Percentiles rank a stretch among this genome's conserved stretches.
phyloP scores from a whole-genome alignment of 2,113 vertebrate genomes.

The Bungarus multicinctus region DNA sequence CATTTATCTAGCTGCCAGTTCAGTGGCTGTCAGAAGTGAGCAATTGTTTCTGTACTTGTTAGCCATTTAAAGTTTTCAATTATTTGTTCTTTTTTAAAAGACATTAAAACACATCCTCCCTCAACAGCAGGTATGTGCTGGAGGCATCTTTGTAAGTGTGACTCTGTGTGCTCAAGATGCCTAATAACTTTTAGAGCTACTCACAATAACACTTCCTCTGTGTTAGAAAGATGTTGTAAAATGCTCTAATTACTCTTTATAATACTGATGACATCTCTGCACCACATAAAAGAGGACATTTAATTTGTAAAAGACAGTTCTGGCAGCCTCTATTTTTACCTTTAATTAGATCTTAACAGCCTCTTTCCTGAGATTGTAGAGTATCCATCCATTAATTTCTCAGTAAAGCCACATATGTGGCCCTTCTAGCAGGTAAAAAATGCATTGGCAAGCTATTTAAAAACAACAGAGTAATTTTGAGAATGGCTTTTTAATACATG shows the following conservation, averaged over 20 bases:
- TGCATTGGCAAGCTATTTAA: conserved; percentile 50
- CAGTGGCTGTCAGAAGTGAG: conserved; percentile 45
- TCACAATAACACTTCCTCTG: conserved; percentile 61
- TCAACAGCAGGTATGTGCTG: conserved; percentile 68
- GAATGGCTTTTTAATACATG: conserved; percentile 51
- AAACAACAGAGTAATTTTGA: conserved; percentile 55
- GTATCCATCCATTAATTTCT: conserved; percentile 68
- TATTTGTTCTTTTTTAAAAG: conserved; percentile 61
- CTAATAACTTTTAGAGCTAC: conserved; percentile 72
- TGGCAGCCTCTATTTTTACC: conserved; percentile 72
- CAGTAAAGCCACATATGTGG: conserved; percentile 62
- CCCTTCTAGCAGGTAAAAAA: conserved; percentile 36
- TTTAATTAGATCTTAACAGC: conserved; percentile 72
- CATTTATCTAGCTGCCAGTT: neutral
- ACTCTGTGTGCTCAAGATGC: conserved; percentile 65
- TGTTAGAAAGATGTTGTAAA: conserved; percentile 72
- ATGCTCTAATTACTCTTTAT: conserved; percentile 74
- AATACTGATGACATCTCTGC: conserved; percentile 69
- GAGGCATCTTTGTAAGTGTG: conserved; percentile 70
- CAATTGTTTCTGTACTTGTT: conserved; percentile 42
- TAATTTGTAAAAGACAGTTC: conserved; percentile 72
- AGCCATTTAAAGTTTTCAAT: conserved; percentile 62
- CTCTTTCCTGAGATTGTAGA: conserved; percentile 55
- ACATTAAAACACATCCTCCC: conserved; percentile 70
- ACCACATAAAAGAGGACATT: conserved; percentile 73